Percentiles rank a stretch among this genome's conserved stretches.
phyloP scores from a whole-genome alignment of 2,113 vertebrate genomes.

The Perognathus longimembris region DNA sequence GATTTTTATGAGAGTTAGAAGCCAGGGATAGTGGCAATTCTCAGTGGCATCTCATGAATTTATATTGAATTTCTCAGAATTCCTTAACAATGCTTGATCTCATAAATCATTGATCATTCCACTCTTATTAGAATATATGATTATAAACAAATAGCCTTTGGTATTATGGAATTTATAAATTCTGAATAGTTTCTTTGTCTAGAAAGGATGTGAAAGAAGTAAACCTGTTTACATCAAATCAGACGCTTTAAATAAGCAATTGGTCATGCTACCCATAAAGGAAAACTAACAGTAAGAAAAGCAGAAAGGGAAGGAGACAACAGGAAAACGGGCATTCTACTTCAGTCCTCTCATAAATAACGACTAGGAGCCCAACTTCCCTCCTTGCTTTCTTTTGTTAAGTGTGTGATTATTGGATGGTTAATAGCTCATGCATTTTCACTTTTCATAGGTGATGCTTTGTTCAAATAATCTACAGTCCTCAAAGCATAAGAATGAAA shows the following conservation, averaged over 20 bases:
- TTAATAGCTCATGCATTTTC: background rate
- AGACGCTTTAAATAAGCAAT: background rate
- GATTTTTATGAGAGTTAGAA: background rate
- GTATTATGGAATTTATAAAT: slow-evolving; percentile 40
- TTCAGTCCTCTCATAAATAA: background rate
- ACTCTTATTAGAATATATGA: slow-evolving; percentile 50
- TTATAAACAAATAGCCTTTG: slow-evolving; percentile 53
- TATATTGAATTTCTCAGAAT: slow-evolving; percentile 58
- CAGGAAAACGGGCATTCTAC: background rate
- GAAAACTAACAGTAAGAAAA: background rate
- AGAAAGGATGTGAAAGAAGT: slow-evolving; percentile 13
- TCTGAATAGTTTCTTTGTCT: slow-evolving; percentile 47
- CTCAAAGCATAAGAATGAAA: background rate
- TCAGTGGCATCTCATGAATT: slow-evolving; percentile 64
- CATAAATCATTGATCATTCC: slow-evolving; percentile 51
- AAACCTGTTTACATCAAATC: background rate
- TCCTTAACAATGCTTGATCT: slow-evolving; percentile 20
- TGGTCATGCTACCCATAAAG: background rate
- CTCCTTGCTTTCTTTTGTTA: background rate
- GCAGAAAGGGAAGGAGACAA: background rate
- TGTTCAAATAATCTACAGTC: background rate
- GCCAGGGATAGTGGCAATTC: background rate
- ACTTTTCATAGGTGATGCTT: background rate
- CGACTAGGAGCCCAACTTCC: background rate
- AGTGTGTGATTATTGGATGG: background rate